phyloP scores from a whole-genome alignment of 1,140 invertebrate species.

The Physella acuta region DNA sequence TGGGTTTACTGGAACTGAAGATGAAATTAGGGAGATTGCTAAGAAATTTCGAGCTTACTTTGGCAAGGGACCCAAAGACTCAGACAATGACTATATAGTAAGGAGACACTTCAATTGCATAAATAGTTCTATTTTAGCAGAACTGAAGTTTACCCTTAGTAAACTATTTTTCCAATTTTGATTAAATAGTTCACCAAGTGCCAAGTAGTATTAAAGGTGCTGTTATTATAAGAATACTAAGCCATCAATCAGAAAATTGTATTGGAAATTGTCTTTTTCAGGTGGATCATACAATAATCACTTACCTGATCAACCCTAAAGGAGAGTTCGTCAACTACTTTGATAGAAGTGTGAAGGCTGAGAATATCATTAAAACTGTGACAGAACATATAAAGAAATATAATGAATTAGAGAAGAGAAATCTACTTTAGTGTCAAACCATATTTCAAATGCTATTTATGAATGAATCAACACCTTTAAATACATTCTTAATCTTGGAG shows the following conservation, averaged over 20 bases:
- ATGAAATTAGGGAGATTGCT: conserved; percentile 13
- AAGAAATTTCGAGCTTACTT: conserved; percentile 87
- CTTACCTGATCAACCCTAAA: conserved; percentile 93
- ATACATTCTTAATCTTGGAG: not conserved
- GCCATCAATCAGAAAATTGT: too few species aligned
- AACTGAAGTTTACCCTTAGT: not conserved
- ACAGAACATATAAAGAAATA: conserved; percentile 43
- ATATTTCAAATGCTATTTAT: too few species aligned
- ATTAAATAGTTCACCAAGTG: not conserved
- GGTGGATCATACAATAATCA: conserved; percentile 99
- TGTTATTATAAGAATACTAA: not conserved
- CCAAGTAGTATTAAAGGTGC: not conserved
- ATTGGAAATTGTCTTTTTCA: conserved; percentile 61
- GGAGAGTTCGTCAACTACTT: conserved; percentile 80
- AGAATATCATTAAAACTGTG: conserved; percentile 68
- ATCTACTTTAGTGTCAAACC: too few species aligned
- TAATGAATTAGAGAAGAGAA: conserved; percentile 12
- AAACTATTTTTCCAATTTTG: not conserved
- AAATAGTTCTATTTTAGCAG: not conserved
- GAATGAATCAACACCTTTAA: not conserved
- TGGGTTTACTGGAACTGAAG: conserved; percentile 21
- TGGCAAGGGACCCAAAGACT: conserved; percentile 88
- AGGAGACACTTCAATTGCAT: conserved; percentile 64
- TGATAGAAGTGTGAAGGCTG: conserved; percentile 83
- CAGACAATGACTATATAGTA: conserved; percentile 95